A percentile compares a stretch with the other conserved stretches of the same genome.
Evolutionary conservation across 2,113 vertebrate species (phyloP).

Genomic region (Pao palembangensis): DNA sequence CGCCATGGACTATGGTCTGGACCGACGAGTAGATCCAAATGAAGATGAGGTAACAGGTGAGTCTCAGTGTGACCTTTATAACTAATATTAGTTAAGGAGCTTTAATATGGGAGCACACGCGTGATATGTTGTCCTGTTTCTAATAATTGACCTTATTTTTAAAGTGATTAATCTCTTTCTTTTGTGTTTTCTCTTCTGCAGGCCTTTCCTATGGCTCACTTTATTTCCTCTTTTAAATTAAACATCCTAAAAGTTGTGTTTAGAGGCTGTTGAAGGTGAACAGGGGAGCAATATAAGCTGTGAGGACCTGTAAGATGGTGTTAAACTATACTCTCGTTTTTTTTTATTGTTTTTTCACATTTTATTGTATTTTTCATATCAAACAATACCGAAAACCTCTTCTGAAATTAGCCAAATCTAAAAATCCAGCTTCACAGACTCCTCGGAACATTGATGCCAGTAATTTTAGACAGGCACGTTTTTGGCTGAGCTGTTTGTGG

Average conservation of each 20-base stretch:
- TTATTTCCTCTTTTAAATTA: conserved; percentile 21
- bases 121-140: conserved; percentile 8
- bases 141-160: conserved; percentile 4
- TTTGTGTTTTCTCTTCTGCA: conserved; percentile 33
- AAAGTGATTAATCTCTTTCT: conserved; percentile 8
- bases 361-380: too few relatives aligned
- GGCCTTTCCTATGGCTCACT: conserved; percentile 28
- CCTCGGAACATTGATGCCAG: too few relatives aligned
- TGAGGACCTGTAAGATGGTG: too few relatives aligned
- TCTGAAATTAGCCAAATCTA: too few relatives aligned
- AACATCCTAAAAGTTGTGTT: not conserved
- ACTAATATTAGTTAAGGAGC: conserved; percentile 57
- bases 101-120: conserved; percentile 36
- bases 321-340: too few relatives aligned
- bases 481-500: too few relatives aligned
- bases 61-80: conserved; percentile 36
- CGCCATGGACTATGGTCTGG: conserved; percentile 85
- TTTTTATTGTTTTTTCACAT: too few relatives aligned
- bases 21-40: conserved; percentile 83
- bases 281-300: too few relatives aligned
- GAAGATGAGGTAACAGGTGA: conserved; percentile 87
- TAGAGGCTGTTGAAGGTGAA: not conserved
- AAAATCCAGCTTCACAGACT: too few relatives aligned
- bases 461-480: too few relatives aligned
- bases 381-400: too few relatives aligned